phyloP scores from a whole-genome alignment of 2,888 invertebrate species.

The Drosophila niveifrons region DNA sequence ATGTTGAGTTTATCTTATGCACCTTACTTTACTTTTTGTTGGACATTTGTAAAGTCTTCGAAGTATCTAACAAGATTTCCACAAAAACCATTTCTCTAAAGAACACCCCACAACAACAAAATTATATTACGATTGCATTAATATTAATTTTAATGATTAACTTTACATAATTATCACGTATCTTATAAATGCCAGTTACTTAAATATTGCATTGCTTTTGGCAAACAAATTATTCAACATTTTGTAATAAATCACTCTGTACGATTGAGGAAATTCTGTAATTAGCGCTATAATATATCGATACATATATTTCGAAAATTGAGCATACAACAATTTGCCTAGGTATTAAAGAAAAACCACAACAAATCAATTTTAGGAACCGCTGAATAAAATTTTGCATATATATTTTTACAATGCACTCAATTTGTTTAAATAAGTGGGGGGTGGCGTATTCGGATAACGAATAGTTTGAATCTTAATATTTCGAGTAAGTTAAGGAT shows the following conservation, averaged over 20 bases:
- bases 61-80: slow-evolving; percentile 11
- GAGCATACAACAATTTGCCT: slow-evolving; percentile 37
- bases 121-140: slow-evolving; percentile 10
- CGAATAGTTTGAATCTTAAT: no score
- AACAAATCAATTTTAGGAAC: slow-evolving; percentile 41
- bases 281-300: slow-evolving; percentile 51
- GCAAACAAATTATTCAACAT: slow-evolving; percentile 37
- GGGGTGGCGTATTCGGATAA: no score
- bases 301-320: slow-evolving; percentile 43
- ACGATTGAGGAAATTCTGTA: slow-evolving; percentile 34
- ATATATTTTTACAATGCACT: slow-evolving; percentile 71
- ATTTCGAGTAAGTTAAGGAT: not conserved
- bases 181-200: slow-evolving; percentile 56
- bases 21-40: slow-evolving; percentile 19
- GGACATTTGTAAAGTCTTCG: slow-evolving; percentile 21
- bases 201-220: slow-evolving; percentile 38
- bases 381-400: slow-evolving; percentile 64
- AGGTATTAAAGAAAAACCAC: slow-evolving; percentile 38
- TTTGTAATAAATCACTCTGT: slow-evolving; percentile 22
- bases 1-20: slow-evolving; percentile 40
- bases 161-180: slow-evolving; percentile 13
- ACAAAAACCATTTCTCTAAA: slow-evolving; percentile 20
- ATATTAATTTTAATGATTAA: slow-evolving; percentile 27
- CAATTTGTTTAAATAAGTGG: slow-evolving; percentile 6
- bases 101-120: slow-evolving; percentile 6